These are phyloP conservation scores for Drosophila nigromelanica DNA, from an alignment of 1,140 invertebrate genomes.

Conservation along the genomic window DNA sequence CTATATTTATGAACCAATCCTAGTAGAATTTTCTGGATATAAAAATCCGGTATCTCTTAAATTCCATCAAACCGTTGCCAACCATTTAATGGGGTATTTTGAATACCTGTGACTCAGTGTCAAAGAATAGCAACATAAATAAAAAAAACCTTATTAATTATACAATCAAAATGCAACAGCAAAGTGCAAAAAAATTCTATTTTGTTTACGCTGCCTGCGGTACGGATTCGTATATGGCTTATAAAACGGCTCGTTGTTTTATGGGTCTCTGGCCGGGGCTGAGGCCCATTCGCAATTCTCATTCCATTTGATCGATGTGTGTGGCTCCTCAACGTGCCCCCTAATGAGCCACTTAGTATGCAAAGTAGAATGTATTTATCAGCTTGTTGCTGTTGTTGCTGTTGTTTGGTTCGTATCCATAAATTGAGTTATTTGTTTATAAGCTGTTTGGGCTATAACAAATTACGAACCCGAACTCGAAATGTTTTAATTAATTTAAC, in stretches of 20 bases:
- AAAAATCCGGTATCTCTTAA: no score
- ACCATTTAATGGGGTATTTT: conserved; percentile 3
- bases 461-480: conserved; percentile 42
- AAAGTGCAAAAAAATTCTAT: conserved; percentile 56
- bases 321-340: conserved; percentile 65
- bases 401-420: conserved; percentile 39
- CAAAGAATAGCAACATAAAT: conserved; percentile 5
- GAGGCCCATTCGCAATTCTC: conserved; percentile 4
- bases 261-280: conserved; percentile 33
- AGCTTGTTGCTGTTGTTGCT: conserved; percentile 44
- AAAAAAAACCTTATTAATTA: conserved; percentile 54
- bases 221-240: conserved; percentile 25
- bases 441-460: conserved; percentile 58
- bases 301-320: conserved; percentile 55
- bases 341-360: conserved; percentile 79
- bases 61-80: not conserved
- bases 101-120: conserved; percentile 46
- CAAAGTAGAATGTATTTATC: conserved; percentile 54
- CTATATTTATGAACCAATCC: no score
- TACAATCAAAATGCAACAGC: conserved; percentile 65
- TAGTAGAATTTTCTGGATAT: no score
- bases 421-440: conserved; percentile 60
- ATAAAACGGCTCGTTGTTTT: conserved; percentile 47
- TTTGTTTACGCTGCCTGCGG: conserved; percentile 50
- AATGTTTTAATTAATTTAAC: conserved; percentile 40